Evolutionary conservation across 2,888 invertebrate species (phyloP).

Genomic region (Apamea monoglypha): DNA sequence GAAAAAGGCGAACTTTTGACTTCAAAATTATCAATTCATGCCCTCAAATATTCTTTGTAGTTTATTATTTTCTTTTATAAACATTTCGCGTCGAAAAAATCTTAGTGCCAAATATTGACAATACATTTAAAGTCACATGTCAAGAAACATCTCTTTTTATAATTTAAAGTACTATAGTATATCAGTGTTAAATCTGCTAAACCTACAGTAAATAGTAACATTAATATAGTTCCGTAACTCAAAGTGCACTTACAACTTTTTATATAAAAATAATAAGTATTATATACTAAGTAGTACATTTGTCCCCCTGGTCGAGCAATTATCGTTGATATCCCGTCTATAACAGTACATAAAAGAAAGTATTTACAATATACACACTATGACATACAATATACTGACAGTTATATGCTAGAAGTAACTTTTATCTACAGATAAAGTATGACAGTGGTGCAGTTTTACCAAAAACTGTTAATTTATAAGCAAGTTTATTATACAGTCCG

Average conservation of each 20-base stretch:
- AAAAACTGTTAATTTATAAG: constrained; percentile 63
- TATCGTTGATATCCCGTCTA: constrained; percentile 83
- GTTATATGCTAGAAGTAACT: constrained; percentile 87
- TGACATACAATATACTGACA: constrained; percentile 86
- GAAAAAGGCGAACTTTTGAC: constrained; percentile 36
- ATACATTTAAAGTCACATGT: constrained; percentile 63
- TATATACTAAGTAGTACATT: constrained; percentile 83
- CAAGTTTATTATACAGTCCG: constrained; percentile 57
- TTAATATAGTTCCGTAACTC: constrained; percentile 88
- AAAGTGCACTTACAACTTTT: constrained; percentile 89
- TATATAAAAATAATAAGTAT: constrained; percentile 85
- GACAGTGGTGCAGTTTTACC: constrained; percentile 77
- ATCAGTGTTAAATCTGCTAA: constrained; percentile 74
- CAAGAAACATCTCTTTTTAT: constrained; percentile 55
- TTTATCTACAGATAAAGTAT: constrained; percentile 87
- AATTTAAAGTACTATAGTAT: constrained; percentile 57
- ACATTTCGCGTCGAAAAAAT: constrained; percentile 59
- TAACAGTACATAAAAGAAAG: constrained; percentile 87
- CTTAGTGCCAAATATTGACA: constrained; percentile 68
- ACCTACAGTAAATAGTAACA: constrained; percentile 74
- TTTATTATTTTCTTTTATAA: constrained; percentile 44
- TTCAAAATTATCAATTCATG: constrained; percentile 47
- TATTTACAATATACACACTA: constrained; percentile 89
- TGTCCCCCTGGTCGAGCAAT: constrained; percentile 82
- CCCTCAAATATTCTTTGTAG: constrained; percentile 38